A percentile compares a stretch with the other conserved stretches of the same genome.
These are phyloP conservation scores for Pseudomyrmex pallidus DNA, from an alignment of 1,140 invertebrate genomes.

Conservation along the genomic window DNA sequence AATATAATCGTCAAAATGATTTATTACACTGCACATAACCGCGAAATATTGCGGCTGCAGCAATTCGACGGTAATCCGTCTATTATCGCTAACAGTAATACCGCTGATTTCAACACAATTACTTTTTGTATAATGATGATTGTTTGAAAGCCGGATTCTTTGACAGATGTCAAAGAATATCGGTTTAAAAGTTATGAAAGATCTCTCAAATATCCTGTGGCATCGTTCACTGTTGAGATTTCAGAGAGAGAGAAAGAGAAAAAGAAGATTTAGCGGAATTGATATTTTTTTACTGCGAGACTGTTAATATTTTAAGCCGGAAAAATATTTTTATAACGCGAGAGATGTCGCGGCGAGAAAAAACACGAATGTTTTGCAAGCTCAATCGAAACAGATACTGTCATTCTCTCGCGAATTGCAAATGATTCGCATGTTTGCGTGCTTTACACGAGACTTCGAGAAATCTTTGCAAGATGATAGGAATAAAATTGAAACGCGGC, in stretches of 20 bases:
- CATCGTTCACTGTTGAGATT: background rate
- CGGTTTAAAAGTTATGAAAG: background rate
- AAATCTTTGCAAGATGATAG: background rate
- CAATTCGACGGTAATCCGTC: background rate
- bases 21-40: slow-evolving; percentile 20
- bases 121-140: slow-evolving; percentile 1
- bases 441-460: background rate
- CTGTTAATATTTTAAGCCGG: background rate
- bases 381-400: background rate
- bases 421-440: background rate
- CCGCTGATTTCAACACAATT: background rate
- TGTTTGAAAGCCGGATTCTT: background rate
- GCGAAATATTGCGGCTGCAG: slow-evolving; percentile 17
- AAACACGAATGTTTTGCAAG: slow-evolving; percentile 5
- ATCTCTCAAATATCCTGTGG: background rate
- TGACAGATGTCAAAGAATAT: background rate
- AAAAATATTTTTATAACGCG: background rate
- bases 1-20: slow-evolving; percentile 46
- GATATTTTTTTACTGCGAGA: slow-evolving; percentile 3
- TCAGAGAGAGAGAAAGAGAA: no score
- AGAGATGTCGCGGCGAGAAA: background rate
- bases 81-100: slow-evolving; percentile 22
- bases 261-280: background rate
- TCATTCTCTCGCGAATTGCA: slow-evolving; percentile 18
- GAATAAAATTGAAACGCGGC: background rate